A percentile compares a stretch with the other conserved stretches of the same genome.
Conservation (phyloP, 2,888 invertebrate genomes). For the Cremastinae sp. region DNA sequence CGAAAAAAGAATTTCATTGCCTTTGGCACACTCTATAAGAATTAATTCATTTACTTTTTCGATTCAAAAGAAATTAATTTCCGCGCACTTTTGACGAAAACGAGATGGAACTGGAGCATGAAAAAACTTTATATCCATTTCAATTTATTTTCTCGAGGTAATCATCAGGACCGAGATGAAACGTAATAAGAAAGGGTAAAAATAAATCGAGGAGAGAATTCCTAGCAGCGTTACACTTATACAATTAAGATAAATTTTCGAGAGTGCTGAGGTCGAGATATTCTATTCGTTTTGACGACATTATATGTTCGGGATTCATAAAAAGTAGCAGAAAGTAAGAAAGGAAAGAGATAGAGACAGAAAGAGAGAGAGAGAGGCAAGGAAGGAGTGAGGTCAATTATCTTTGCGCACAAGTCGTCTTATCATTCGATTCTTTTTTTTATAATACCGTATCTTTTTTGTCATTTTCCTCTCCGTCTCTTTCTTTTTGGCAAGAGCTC, state of each 20-base stretch:
- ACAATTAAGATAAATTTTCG: constrained; percentile 52
- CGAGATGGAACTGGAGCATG: background rate
- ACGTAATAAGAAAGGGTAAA: background rate
- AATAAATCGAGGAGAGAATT: background rate
- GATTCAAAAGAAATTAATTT: too few relatives aligned
- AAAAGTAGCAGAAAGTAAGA: too few relatives aligned
- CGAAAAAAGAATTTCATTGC: too few relatives aligned
- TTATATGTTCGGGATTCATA: background rate
- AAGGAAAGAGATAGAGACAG: too few relatives aligned
- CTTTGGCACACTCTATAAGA: background rate
- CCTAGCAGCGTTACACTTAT: constrained; percentile 26
- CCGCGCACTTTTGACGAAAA: too few relatives aligned
- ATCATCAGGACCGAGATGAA: background rate
- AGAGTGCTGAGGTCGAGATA: constrained; percentile 51
- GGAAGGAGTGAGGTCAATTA: constrained; percentile 21
- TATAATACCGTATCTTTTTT: constrained; percentile 17
- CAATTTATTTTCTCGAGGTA: background rate
- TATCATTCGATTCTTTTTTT: constrained; percentile 18
- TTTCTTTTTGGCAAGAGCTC: constrained; percentile 11
- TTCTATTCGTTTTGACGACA: constrained; percentile 38
- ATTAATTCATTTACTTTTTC: too few relatives aligned
- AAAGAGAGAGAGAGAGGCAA: too few relatives aligned
- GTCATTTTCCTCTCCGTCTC: constrained; percentile 3
- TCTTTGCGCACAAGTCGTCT: constrained; percentile 2
- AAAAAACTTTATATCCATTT: background rate